These are phyloP conservation scores for Leptinotarsa tumamoca DNA, from an alignment of 2,888 invertebrate species.

Conservation along the genomic window DNA sequence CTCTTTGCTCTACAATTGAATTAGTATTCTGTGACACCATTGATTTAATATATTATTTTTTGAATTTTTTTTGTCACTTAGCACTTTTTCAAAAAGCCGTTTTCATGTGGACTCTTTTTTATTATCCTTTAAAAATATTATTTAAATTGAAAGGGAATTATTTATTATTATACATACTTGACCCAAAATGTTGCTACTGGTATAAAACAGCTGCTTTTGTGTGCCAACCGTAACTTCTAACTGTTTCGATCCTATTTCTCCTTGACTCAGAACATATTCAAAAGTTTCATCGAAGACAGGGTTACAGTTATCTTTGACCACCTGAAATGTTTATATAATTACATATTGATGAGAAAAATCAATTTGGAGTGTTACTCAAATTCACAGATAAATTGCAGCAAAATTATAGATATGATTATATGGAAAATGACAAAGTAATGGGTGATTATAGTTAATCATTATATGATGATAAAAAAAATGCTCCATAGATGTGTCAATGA, in stretches of 20 bases:
- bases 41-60: too few relatives aligned
- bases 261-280: slow-evolving; percentile 87
- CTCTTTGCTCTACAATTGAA: too few relatives aligned
- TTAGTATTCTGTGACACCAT: too few relatives aligned
- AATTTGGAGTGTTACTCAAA: background rate
- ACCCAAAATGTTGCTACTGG: slow-evolving; percentile 86
- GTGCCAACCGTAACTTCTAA: slow-evolving; percentile 90
- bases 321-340: slow-evolving; percentile 62
- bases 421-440: too few relatives aligned
- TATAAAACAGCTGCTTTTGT: slow-evolving; percentile 84
- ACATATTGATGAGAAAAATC: background rate
- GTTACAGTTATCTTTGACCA: slow-evolving; percentile 89
- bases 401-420: background rate
- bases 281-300: slow-evolving; percentile 92
- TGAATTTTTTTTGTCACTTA: too few relatives aligned
- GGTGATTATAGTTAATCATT: too few relatives aligned
- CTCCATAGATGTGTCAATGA: too few relatives aligned
- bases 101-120: too few relatives aligned
- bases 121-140: too few relatives aligned
- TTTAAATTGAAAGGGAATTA: too few relatives aligned
- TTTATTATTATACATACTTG: slow-evolving; percentile 69
- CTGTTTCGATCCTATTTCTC: slow-evolving; percentile 81
- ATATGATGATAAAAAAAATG: too few relatives aligned
- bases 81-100: too few relatives aligned
- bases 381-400: background rate